A percentile compares a stretch with the other conserved stretches of the same genome.
Conservation (phyloP, 2,797 vertebrate genomes). For the Spheniscus humboldti region DNA sequence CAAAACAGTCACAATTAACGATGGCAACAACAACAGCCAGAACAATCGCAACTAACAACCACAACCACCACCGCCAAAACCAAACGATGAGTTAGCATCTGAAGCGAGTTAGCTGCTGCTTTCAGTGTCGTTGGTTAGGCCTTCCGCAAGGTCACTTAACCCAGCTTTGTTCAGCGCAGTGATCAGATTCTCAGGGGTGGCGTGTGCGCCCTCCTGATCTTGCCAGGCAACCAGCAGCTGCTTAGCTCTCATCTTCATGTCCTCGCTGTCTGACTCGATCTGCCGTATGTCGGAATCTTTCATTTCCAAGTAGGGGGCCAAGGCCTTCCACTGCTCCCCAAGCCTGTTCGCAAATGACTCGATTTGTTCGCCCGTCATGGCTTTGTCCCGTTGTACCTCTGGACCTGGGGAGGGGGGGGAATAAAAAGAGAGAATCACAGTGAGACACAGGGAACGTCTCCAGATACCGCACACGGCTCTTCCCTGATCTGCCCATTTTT, state of each 20-base stretch:
- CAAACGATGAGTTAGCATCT: neutral
- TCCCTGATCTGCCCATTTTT: neutral
- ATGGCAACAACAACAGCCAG: neutral
- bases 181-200: constrained; percentile 85
- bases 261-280: constrained; percentile 93
- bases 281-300: constrained; percentile 88
- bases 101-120: constrained; percentile 52
- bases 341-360: constrained; percentile 88
- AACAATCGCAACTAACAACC: neutral
- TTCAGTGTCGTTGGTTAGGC: constrained; percentile 76
- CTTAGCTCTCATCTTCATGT: constrained; percentile 90
- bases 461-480: neutral
- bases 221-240: constrained; percentile 96
- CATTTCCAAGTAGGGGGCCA: constrained; percentile 91
- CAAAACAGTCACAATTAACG: neutral
- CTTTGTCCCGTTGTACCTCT: constrained; percentile 86
- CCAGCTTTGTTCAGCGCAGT: constrained; percentile 82
- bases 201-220: constrained; percentile 89
- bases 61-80: neutral
- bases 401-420: constrained; percentile 78
- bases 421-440: neutral
- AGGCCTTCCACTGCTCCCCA: constrained; percentile 85
- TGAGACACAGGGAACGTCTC: rapidly evolving
- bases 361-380: constrained; percentile 89
- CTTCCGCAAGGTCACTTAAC: constrained; percentile 83